Conservation (phyloP, 2,113 vertebrate species). For the Trichechus manatus region DNA sequence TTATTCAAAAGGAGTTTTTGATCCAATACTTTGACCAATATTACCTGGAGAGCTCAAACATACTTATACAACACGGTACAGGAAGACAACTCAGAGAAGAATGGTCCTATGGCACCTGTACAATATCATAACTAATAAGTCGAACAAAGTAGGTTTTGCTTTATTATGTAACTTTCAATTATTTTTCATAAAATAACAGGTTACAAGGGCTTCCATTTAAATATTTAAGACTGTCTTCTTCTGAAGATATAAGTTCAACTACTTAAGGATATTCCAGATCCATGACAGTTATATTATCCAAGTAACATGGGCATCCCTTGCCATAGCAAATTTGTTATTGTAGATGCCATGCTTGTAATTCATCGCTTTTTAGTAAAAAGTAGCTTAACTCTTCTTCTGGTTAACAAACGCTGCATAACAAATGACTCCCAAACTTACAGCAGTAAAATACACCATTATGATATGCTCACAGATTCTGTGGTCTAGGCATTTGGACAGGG, state of each 20-base stretch:
- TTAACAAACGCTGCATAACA: not conserved
- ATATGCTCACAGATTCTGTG: not conserved
- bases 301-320: not conserved
- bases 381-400: not conserved
- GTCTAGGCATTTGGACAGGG: not conserved
- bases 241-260: constrained; percentile 11
- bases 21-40: not conserved
- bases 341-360: not conserved
- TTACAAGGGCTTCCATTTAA: not conserved
- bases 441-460: not conserved
- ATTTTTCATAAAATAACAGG: not conserved
- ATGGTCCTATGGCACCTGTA: not conserved
- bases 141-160: not conserved
- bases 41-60: not conserved
- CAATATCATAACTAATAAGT: not conserved
- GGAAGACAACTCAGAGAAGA: not conserved
- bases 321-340: not conserved
- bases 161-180: not conserved
- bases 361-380: not conserved
- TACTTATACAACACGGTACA: not conserved
- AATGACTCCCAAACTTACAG: not conserved
- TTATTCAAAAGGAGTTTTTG: not conserved
- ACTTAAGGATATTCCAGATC: not conserved
- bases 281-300: not conserved
- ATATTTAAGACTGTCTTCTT: not conserved